phyloP scores from a whole-genome alignment of 2,888 invertebrate species.

The Ophion ellenae region DNA sequence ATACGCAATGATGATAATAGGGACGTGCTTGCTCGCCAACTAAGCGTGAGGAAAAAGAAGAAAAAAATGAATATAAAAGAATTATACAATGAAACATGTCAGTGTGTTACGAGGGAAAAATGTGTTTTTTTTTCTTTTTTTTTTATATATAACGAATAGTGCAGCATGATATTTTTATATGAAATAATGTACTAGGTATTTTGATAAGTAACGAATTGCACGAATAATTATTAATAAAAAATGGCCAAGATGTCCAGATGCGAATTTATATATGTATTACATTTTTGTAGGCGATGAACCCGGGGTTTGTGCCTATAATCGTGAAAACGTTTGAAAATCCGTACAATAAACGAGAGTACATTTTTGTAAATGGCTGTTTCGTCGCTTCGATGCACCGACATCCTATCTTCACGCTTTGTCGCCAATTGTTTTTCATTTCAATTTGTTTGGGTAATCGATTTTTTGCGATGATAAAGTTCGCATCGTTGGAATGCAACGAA shows the following conservation, averaged over 20 bases:
- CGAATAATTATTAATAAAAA: slow-evolving; percentile 47
- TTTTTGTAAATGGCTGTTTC: slow-evolving; percentile 75
- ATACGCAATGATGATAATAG: slow-evolving; percentile 68
- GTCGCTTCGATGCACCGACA: not conserved
- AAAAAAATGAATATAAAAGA: slow-evolving; percentile 47
- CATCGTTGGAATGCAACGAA: too few species aligned
- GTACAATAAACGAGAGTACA: slow-evolving; percentile 73
- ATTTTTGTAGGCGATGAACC: slow-evolving; percentile 39
- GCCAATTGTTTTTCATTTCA: not conserved
- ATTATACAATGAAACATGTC: slow-evolving; percentile 65
- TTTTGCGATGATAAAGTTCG: not conserved
- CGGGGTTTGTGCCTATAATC: slow-evolving; percentile 63
- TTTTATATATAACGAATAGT: slow-evolving; percentile 72
- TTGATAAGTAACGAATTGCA: slow-evolving; percentile 75
- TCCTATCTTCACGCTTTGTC: not conserved
- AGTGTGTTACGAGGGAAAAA: slow-evolving; percentile 66
- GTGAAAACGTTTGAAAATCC: slow-evolving; percentile 75
- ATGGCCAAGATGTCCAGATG: slow-evolving; percentile 45
- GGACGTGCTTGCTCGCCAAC: slow-evolving; percentile 75
- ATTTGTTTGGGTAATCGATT: too few species aligned
- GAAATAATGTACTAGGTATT: slow-evolving; percentile 74
- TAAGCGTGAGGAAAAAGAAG: slow-evolving; percentile 44
- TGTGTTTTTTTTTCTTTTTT: slow-evolving; percentile 69
- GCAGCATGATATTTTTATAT: slow-evolving; percentile 82
- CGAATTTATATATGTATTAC: slow-evolving; percentile 50